Evolutionary conservation across 2,888 invertebrate species (phyloP).

Genomic region (Stenodera caucasica): DNA sequence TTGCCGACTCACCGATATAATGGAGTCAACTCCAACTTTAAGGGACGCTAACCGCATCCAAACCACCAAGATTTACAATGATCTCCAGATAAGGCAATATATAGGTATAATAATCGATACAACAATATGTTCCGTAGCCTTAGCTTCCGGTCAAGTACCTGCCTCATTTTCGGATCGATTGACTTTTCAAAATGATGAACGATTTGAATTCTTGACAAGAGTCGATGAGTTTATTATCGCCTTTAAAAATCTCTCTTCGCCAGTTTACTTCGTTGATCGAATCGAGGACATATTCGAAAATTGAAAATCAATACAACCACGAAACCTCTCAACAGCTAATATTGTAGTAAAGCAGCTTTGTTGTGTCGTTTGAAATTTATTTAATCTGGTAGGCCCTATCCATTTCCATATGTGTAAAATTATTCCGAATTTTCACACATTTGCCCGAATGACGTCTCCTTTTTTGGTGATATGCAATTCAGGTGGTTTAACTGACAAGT

Average conservation of each 20-base stretch:
- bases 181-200: background rate
- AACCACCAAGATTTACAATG: no score
- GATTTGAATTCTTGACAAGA: background rate
- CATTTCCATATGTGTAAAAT: no score
- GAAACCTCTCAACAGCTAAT: slow-evolving; percentile 10
- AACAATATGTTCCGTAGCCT: no score
- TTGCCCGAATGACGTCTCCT: no score
- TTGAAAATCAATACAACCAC: slow-evolving; percentile 11
- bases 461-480: no score
- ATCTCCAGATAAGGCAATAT: no score
- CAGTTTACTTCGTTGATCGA: background rate
- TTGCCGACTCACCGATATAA: slow-evolving; percentile 30
- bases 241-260: background rate
- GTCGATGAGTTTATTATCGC: background rate
- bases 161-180: background rate
- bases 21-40: slow-evolving; percentile 24
- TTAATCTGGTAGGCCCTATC: background rate
- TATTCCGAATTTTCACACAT: no score
- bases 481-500: background rate
- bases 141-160: background rate
- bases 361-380: no score
- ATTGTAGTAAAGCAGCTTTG: slow-evolving; percentile 6
- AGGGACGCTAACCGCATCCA: slow-evolving; percentile 31
- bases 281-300: slow-evolving; percentile 6
- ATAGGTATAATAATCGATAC: no score